Conservation (phyloP, 2,797 vertebrate species). For the Onychomys arenicola region DNA sequence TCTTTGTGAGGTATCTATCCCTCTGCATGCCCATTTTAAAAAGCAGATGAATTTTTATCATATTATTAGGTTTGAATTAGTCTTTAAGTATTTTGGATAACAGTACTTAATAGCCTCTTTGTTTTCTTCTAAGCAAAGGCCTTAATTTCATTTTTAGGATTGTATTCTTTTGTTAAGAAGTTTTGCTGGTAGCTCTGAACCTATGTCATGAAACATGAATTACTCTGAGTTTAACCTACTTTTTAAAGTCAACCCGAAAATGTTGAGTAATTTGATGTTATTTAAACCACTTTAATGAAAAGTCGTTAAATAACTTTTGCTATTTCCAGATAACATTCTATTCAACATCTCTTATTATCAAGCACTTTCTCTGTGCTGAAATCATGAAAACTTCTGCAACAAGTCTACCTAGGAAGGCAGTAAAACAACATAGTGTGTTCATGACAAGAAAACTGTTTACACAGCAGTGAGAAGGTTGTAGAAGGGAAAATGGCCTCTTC, state of each 20-base stretch:
- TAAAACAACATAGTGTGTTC: not conserved
- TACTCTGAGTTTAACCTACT: not conserved
- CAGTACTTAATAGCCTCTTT: not conserved
- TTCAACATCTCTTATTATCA: not conserved
- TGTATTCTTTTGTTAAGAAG: constrained; percentile 38
- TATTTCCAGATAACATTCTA: not conserved
- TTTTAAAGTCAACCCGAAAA: constrained; percentile 12
- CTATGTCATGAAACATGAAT: not conserved
- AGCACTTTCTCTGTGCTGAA: not conserved
- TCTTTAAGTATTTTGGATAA: constrained; percentile 45
- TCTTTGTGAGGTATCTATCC: not conserved
- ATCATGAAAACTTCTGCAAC: not conserved
- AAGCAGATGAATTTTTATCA: not conserved
- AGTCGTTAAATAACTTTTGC: not conserved
- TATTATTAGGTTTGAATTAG: not conserved
- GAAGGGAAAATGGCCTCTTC: not conserved
- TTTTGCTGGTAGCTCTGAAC: not conserved
- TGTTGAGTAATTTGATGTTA: not conserved
- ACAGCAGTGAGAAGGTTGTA: not conserved
- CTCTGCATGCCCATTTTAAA: not conserved
- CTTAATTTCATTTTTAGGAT: not conserved
- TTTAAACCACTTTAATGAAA: not conserved
- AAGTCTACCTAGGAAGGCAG: not conserved
- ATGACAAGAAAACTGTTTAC: not conserved
- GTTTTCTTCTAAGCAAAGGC: not conserved